Evolutionary conservation across 2,888 invertebrate species (phyloP), one percentile per base, ranked within the genome.

Genomic region (Idaea biselata): DNA sequence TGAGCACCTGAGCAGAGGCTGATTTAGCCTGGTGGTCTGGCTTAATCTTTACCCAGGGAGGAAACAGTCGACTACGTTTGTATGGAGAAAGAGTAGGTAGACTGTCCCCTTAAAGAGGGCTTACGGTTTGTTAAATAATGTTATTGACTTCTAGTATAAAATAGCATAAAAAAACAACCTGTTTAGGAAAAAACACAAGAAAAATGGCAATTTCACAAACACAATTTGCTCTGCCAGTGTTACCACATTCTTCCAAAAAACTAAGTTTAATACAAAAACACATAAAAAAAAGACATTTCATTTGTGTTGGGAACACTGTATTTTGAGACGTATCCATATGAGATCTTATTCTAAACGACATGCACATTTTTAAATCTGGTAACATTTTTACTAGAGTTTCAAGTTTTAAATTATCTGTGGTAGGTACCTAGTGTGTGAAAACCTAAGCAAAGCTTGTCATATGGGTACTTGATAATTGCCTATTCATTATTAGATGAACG

Each of bases 291-390:
- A 8, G 3, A 14, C 11, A 44, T 44, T 11, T 8, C 14, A n/a
- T n/a, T n/a, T n/a, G 44, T 44, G 31, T 18, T 62, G 66, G 66
- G 65, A 68, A 56, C 63, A 68, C 62, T 62, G 67, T 65, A 14
- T 8, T 8, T 7, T 14, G 69, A 83, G 80, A 82, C 78, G 76
- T 81, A 75, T 84, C 83, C 83, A 82, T 78, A 73, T 77, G 78
- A 75, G 60, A 16, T 5, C 66, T 75, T 76, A 75, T 56, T 17
- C 17, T 74, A 76, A 63, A 66, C 61, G 68, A 58, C 70, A 71
- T 71, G 69, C 71, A 62, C 44, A 44, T 44, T 44, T 14, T 44
- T 14, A 8, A 17, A 59, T 59, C 65, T 72, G 67, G 69, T 68
- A 75, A 67, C 65, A 74, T 76, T 67, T 61, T 63, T 75, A 75